Conservation (phyloP, 1,140 invertebrate genomes). For the Aphelenchoides besseyi region DNA sequence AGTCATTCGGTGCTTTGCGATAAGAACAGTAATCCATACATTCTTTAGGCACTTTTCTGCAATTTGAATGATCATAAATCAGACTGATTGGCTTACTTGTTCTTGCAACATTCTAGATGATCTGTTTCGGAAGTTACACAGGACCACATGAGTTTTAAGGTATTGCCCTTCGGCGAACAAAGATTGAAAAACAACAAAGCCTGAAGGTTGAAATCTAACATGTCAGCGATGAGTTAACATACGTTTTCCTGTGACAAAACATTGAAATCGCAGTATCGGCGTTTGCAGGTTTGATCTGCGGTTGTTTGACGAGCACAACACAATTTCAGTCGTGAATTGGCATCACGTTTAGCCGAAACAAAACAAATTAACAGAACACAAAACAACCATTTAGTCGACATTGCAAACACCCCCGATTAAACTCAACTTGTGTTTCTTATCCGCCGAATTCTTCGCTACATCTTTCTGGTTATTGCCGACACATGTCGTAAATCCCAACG, state of each 20-base stretch:
- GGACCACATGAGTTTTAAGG: conserved; percentile 54
- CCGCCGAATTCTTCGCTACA: neutral
- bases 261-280: conserved; percentile 56
- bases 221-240: conserved; percentile 11
- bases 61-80: conserved; percentile 26
- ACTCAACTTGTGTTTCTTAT: neutral
- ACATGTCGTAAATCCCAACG: neutral
- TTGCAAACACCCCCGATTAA: neutral
- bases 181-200: conserved; percentile 49
- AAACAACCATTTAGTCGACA: neutral
- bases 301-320: conserved; percentile 57
- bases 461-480: neutral
- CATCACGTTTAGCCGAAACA: conserved; percentile 37
- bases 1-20: conserved; percentile 41
- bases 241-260: conserved; percentile 54
- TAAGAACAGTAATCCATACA: conserved; percentile 48
- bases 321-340: conserved; percentile 51
- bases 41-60: conserved; percentile 46
- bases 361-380: conserved; percentile 6
- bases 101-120: conserved; percentile 57
- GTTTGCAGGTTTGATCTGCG: conserved; percentile 54
- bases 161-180: conserved; percentile 47
- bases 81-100: conserved; percentile 39
- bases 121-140: conserved; percentile 54
- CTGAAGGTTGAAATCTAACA: conserved; percentile 30